Evolutionary conservation across 1,140 invertebrate genomes (phyloP).

Genomic region (Whitmania pigra): DNA sequence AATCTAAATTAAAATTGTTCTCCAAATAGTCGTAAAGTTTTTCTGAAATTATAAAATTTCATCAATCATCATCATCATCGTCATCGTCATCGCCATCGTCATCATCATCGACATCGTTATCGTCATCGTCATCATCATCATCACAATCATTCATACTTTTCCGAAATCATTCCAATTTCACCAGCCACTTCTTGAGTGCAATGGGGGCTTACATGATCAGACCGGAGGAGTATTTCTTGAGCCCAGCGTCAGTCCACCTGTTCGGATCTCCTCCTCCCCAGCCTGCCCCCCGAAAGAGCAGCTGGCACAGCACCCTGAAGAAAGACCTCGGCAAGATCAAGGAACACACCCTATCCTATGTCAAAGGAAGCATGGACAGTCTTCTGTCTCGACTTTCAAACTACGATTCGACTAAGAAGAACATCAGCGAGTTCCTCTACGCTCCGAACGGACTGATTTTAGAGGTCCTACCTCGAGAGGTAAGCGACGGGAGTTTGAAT

Average conservation of each 20-base stretch:
- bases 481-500: background rate
- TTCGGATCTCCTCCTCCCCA: background rate
- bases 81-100: too few relatives aligned
- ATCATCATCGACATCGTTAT: too few relatives aligned
- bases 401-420: background rate
- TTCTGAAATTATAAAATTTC: too few relatives aligned
- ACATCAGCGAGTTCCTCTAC: background rate
- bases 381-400: background rate
- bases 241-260: background rate
- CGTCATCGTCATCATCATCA: too few relatives aligned
- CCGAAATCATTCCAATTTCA: background rate
- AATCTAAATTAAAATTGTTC: too few relatives aligned
- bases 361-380: constrained; percentile 2
- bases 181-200: constrained; percentile 5
- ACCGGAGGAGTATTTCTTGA: background rate
- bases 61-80: too few relatives aligned
- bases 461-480: background rate
- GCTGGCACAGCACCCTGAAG: background rate
- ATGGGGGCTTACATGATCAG: constrained; percentile 12
- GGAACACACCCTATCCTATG: background rate
- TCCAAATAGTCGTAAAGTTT: too few relatives aligned
- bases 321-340: background rate
- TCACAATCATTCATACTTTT: too few relatives aligned
- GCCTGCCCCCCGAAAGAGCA: background rate
- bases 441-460: background rate